Evolutionary conservation across 2,888 invertebrate species (phyloP).

Genomic region (Pyrrhia umbra): DNA sequence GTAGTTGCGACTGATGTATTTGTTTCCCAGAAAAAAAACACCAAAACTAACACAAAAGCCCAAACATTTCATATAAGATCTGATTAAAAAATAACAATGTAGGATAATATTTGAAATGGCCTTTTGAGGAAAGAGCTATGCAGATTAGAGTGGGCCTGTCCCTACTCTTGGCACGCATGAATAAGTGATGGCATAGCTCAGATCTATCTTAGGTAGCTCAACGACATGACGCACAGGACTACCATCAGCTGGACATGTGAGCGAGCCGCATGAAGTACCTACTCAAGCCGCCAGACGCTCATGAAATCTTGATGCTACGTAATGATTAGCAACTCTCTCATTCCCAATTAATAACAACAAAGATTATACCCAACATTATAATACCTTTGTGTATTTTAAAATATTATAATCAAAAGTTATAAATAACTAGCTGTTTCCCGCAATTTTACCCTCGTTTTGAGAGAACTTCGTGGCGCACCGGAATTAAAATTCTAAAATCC

Average conservation of each 20-base stretch:
- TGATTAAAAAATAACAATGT: slow-evolving; percentile 1
- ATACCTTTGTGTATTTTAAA: too few species aligned
- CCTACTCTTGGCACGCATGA: slow-evolving; percentile 22
- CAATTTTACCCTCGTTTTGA: too few species aligned
- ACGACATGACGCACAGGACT: not conserved
- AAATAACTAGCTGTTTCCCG: too few species aligned
- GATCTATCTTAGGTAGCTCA: slow-evolving; percentile 19
- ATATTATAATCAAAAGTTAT: too few species aligned
- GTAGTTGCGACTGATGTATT: too few species aligned
- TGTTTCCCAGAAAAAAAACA: not conserved
- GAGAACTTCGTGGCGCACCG: too few species aligned
- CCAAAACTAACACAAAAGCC: not conserved
- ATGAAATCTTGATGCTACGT: slow-evolving; percentile 20
- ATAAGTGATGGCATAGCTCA: slow-evolving; percentile 21
- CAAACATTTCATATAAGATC: not conserved
- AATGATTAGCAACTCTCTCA: too few species aligned
- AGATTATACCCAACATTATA: too few species aligned
- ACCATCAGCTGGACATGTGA: not conserved
- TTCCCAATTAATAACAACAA: not conserved
- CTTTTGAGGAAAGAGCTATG: slow-evolving; percentile 17
- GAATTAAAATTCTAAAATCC: too few species aligned
- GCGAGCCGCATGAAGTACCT: not conserved
- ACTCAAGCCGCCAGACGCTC: not conserved
- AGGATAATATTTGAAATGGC: slow-evolving; percentile 4
- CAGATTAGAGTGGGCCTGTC: slow-evolving; percentile 31